A percentile compares a stretch with the other conserved stretches of the same genome.
Conservation (phyloP, 2,888 invertebrate genomes). For the Iselma pallidipennis region DNA sequence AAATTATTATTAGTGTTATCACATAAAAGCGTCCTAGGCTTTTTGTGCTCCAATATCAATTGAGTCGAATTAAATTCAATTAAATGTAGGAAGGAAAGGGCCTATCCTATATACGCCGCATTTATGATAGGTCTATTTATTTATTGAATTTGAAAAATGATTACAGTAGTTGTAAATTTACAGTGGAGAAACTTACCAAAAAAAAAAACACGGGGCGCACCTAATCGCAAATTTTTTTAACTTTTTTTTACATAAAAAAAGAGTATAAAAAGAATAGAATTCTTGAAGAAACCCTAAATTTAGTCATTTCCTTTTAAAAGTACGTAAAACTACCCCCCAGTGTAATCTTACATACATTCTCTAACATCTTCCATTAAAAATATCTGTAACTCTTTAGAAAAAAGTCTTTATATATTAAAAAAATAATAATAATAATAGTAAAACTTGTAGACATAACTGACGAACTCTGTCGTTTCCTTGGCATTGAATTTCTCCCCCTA, state of each 20-base stretch:
- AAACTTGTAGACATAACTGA: slow-evolving; percentile 27
- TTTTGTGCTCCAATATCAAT: not conserved
- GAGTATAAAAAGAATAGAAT: not conserved
- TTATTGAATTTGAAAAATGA: slow-evolving; percentile 30
- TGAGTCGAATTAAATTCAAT: not conserved
- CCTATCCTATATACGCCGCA: slow-evolving; percentile 44
- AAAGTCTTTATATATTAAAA: too few species aligned
- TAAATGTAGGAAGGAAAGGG: slow-evolving; percentile 40
- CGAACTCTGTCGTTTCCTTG: slow-evolving; percentile 31
- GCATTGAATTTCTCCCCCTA: not conserved
- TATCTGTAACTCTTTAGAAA: too few species aligned
- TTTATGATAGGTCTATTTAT: slow-evolving; percentile 40
- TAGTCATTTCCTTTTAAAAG: too few species aligned
- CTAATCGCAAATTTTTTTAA: slow-evolving; percentile 26
- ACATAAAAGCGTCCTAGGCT: too few species aligned
- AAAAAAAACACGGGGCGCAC: slow-evolving; percentile 31
- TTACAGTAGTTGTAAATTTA: slow-evolving; percentile 33
- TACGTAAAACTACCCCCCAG: slow-evolving; percentile 15
- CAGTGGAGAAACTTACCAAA: slow-evolving; percentile 39
- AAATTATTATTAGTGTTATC: too few species aligned
- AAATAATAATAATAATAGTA: slow-evolving; percentile 14
- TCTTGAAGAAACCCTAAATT: slow-evolving; percentile 2
- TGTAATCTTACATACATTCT: slow-evolving; percentile 18
- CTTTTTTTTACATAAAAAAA: slow-evolving; percentile 13
- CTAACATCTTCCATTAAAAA: not conserved